Percentiles rank a stretch among this genome's conserved stretches.
These are phyloP conservation scores for Oreochromis spilurus DNA, from an alignment of 2,113 vertebrate species.

Conservation along the genomic window DNA sequence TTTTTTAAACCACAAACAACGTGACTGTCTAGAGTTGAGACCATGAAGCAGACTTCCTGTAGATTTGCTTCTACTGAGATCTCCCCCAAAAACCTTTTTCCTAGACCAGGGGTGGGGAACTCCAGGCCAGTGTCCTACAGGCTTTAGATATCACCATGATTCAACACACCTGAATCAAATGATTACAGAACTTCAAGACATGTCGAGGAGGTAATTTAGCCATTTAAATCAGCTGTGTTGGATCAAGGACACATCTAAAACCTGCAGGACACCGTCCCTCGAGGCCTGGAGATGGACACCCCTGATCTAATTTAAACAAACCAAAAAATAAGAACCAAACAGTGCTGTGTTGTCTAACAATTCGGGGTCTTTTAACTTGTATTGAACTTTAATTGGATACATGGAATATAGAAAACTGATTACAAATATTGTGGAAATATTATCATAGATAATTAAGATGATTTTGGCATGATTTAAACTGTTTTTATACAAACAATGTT, in stretches of 20 bases:
- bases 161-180: neutral
- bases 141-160: neutral
- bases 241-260: neutral
- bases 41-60: neutral
- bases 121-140: neutral
- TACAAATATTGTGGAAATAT: neutral
- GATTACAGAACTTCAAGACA: neutral
- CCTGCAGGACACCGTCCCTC: rapidly evolving
- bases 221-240: neutral
- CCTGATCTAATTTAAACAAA: neutral
- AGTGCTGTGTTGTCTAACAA: neutral
- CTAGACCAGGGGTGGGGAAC: rapidly evolving
- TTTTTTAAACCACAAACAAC: no score
- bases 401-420: rapidly evolving
- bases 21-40: rapidly evolving
- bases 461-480: neutral
- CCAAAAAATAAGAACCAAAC: neutral
- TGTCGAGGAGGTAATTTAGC: neutral
- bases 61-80: neutral
- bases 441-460: neutral
- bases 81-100: neutral
- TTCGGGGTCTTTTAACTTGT: neutral
- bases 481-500: neutral
- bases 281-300: rapidly evolving
- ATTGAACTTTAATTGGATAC: neutral